Conservation (phyloP, 1,140 invertebrate genomes). For the Diorhabda carinulata region DNA sequence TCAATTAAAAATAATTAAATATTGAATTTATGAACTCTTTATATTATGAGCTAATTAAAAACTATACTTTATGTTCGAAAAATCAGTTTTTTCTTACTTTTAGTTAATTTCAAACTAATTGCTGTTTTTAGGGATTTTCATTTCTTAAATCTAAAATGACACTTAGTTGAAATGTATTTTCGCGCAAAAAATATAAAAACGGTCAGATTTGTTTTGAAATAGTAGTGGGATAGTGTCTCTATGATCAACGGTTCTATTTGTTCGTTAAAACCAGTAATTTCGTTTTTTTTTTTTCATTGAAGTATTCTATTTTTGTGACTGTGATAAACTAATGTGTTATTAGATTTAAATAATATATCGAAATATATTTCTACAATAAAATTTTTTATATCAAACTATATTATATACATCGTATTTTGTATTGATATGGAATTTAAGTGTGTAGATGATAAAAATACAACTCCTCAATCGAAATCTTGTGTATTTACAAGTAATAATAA, state of each 20-base stretch:
- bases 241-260: conserved; percentile 6
- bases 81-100: background rate
- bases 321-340: background rate
- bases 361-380: background rate
- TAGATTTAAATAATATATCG: conserved; percentile 1
- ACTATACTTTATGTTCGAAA: no score
- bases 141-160: background rate
- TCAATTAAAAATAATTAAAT: no score
- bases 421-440: conserved; percentile 27
- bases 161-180: background rate
- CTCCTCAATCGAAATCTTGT: conserved; percentile 27
- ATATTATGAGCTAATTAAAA: no score
- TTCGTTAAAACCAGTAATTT: background rate
- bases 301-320: background rate
- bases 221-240: conserved; percentile 5
- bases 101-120: background rate
- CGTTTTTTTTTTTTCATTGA: background rate
- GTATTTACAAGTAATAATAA: conserved; percentile 19
- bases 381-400: no score
- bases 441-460: conserved; percentile 26
- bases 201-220: conserved; percentile 13
- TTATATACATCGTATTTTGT: background rate
- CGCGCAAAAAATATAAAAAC: conserved; percentile 5
- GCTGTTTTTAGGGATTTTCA: background rate
- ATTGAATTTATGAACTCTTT: no score